Percentiles rank a stretch among this genome's conserved stretches.
These are phyloP conservation scores for Holocentrus rufus DNA, from an alignment of 2,797 vertebrate genomes.

Conservation along the genomic window DNA sequence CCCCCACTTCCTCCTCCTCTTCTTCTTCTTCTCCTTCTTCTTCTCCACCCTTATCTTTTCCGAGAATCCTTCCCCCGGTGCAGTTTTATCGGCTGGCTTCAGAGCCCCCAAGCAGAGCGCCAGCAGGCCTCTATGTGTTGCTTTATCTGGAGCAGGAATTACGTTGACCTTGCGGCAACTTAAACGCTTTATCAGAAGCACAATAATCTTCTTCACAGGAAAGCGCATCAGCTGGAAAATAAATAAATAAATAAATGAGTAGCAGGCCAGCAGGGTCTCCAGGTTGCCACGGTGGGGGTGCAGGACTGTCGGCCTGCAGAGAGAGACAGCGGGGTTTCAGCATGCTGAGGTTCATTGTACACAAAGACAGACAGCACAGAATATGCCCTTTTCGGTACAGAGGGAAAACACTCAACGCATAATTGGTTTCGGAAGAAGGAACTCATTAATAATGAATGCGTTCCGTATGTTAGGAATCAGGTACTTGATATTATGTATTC, in stretches of 20 bases:
- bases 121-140: slow-evolving; percentile 58
- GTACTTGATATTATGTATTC: slow-evolving; percentile 18
- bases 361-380: slow-evolving; percentile 2
- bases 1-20: slow-evolving; percentile 26
- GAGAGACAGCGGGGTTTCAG: slow-evolving; percentile 23
- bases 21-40: slow-evolving; percentile 35
- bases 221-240: slow-evolving; percentile 57
- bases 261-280: slow-evolving; percentile 14
- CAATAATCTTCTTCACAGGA: slow-evolving; percentile 72
- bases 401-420: background rate
- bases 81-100: slow-evolving; percentile 75
- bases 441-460: slow-evolving; percentile 35
- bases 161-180: slow-evolving; percentile 76
- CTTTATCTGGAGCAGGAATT: slow-evolving; percentile 77
- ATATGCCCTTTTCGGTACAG: background rate
- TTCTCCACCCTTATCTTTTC: slow-evolving; percentile 62
- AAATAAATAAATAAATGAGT: slow-evolving; percentile 39
- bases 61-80: slow-evolving; percentile 59
- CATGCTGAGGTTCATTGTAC: slow-evolving; percentile 29
- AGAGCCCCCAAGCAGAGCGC: slow-evolving; percentile 63
- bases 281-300: slow-evolving; percentile 39
- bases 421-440: slow-evolving; percentile 2
- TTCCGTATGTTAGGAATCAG: slow-evolving; percentile 31
- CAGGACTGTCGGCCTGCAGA: slow-evolving; percentile 27
- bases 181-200: slow-evolving; percentile 76